Conservation (phyloP, 2,113 vertebrate species). For the Dicaeum eximium region DNA sequence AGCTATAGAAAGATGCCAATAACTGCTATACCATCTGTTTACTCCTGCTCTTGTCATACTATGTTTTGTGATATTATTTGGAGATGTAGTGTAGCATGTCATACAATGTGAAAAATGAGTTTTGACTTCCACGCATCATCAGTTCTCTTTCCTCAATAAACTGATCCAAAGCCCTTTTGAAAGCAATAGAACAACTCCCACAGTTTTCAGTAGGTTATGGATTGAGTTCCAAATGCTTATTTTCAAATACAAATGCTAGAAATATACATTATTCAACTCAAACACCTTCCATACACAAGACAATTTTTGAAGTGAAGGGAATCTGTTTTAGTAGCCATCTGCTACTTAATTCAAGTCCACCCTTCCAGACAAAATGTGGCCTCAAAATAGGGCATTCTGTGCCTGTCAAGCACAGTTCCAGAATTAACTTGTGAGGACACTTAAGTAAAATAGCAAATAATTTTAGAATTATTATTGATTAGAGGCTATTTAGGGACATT, state of each 20-base stretch:
- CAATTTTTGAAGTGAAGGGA: not conserved
- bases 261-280: not conserved
- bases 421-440: not conserved
- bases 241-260: slow-evolving; percentile 1
- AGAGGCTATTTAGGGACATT: not conserved
- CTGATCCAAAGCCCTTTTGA: not conserved
- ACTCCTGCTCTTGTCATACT: slow-evolving; percentile 32
- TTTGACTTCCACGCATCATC: not conserved
- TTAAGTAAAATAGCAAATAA: not conserved
- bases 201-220: not conserved
- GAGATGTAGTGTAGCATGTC: not conserved
- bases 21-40: slow-evolving; percentile 54
- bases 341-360: not conserved
- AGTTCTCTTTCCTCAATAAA: not conserved
- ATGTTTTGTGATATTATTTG: slow-evolving; percentile 44
- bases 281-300: not conserved
- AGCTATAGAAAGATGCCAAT: not conserved
- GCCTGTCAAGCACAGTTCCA: not conserved
- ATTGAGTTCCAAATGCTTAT: not conserved
- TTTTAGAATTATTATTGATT: not conserved
- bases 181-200: not conserved
- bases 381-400: not conserved
- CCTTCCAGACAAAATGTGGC: not conserved
- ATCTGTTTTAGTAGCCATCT: slow-evolving; percentile 7
- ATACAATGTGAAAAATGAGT: not conserved